Conservation (phyloP, 2,888 invertebrate species). For the Andrena chrysosceles region DNA sequence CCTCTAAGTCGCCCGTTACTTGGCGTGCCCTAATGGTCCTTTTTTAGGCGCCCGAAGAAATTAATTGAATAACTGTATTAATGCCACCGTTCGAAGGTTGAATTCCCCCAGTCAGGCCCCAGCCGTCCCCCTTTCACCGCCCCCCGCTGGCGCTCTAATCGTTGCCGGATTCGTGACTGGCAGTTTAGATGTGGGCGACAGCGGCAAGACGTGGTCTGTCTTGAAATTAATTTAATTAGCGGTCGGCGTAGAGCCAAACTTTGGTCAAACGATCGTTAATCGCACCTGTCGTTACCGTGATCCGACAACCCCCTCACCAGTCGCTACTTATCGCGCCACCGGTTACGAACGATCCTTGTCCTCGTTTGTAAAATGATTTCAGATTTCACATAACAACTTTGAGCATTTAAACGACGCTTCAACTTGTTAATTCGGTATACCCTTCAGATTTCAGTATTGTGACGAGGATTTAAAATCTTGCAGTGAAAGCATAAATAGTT, state of each 20-base stretch:
- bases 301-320: slow-evolving; percentile 48
- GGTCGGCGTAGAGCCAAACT: slow-evolving; percentile 80
- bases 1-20: not conserved
- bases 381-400: not conserved
- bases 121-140: not conserved
- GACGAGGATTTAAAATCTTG: no score
- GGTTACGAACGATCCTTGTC: slow-evolving; percentile 13
- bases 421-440: no score
- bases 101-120: slow-evolving; percentile 57
- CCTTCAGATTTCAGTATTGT: not conserved
- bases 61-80: slow-evolving; percentile 56
- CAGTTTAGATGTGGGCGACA: slow-evolving; percentile 55
- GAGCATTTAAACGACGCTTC: no score
- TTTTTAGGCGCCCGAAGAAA: slow-evolving; percentile 27
- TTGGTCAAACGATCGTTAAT: slow-evolving; percentile 81
- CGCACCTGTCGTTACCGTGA: slow-evolving; percentile 79
- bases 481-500: no score
- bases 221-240: slow-evolving; percentile 84
- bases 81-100: slow-evolving; percentile 31
- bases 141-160: slow-evolving; percentile 8
- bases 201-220: slow-evolving; percentile 47
- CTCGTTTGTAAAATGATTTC: not conserved
- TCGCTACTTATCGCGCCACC: slow-evolving; percentile 23
- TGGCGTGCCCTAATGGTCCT: slow-evolving; percentile 3
- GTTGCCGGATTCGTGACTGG: slow-evolving; percentile 63